Base-by-base conservation (phyloP, 1,140 invertebrate genomes). In the Saccostrea glomerata region DNA sequence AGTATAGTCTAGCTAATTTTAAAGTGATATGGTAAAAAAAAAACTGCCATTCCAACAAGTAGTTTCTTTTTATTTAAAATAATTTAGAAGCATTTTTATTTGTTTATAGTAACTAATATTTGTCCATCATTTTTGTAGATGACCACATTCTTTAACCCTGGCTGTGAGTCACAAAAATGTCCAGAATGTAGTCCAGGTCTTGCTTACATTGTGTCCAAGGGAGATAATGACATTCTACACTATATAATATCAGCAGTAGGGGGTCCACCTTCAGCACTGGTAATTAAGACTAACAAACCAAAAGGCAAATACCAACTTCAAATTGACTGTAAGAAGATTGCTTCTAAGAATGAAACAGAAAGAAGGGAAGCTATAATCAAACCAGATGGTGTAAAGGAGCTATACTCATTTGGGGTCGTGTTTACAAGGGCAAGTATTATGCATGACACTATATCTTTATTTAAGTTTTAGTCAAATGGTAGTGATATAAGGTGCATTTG, bases 351-450 rank as follows among this genome's bases (percentile, higher is more conserved):
- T 77, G 70, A 77, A 25, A 87, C 36, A 40, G 82, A 84, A 13
- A 70, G 87, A 47, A 77, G 84, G 36, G 84, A 84, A 17, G 82
- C 90, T 47, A 89, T 92, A 20, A 89, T 58, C 17, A 20, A 86
- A 13, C 83, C 82, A 66, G 60, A 12, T 23, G 15, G 13, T 1
- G 40, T 73, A 3, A 90, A 87, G 85, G 85, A 91, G 30, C 15
- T 88, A 17, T 91, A 92, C 73, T 86, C 85, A 25, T 92, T 86
- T 91, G 91, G 88, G 30, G 58, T 92, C 40, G 88, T 90, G 2
- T 93, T 93, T 82, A 91, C 91, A 70, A 91, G 89, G 88, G 92
- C 92, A 90, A 87, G 90, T 87, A 55, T 17, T 20, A 63, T 20
- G 30, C 63, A 47, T 47, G 47, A 47, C 5, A 7, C 9, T 47